Percentiles rank a stretch among this genome's conserved stretches.
Conservation (phyloP, 1,140 invertebrate genomes). For the Habropoda laboriosa region DNA sequence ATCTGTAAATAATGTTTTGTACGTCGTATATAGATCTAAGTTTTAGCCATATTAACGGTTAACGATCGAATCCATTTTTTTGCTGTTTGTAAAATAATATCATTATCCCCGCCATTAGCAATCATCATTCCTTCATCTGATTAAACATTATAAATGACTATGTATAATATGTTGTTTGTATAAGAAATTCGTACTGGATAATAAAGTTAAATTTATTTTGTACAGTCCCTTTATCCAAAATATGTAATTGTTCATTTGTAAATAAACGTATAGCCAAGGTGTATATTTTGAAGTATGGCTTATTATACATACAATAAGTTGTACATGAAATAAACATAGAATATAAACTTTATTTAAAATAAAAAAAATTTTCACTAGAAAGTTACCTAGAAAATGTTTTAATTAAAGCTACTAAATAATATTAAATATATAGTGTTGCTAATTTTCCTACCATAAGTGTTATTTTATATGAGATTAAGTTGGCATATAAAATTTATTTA, state of each 20-base stretch:
- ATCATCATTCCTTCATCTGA: slow-evolving; percentile 57
- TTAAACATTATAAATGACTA: slow-evolving; percentile 55
- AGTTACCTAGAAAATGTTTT: neutral
- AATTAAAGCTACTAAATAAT: neutral
- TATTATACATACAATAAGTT: neutral
- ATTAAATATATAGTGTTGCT: neutral
- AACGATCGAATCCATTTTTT: slow-evolving; percentile 61
- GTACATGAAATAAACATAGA: no score
- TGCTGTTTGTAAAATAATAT: slow-evolving; percentile 72
- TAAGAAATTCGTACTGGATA: slow-evolving; percentile 65
- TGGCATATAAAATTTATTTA: neutral
- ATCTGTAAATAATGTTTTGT: slow-evolving; percentile 75
- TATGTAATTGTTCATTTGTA: neutral
- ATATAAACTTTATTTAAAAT: neutral
- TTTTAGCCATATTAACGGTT: slow-evolving; percentile 75
- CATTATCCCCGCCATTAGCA: slow-evolving; percentile 50
- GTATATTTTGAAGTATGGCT: neutral
- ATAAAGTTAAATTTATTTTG: slow-evolving; percentile 74
- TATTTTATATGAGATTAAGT: neutral
- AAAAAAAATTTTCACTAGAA: neutral
- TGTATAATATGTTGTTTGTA: slow-evolving; percentile 72
- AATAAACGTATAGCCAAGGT: neutral
- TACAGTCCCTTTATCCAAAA: slow-evolving; percentile 49
- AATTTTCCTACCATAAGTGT: neutral
- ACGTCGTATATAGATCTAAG: slow-evolving; percentile 60